A percentile compares a stretch with the other conserved stretches of the same genome.
Conservation (phyloP, 2,113 vertebrate genomes). For the Clarias gariepinus region DNA sequence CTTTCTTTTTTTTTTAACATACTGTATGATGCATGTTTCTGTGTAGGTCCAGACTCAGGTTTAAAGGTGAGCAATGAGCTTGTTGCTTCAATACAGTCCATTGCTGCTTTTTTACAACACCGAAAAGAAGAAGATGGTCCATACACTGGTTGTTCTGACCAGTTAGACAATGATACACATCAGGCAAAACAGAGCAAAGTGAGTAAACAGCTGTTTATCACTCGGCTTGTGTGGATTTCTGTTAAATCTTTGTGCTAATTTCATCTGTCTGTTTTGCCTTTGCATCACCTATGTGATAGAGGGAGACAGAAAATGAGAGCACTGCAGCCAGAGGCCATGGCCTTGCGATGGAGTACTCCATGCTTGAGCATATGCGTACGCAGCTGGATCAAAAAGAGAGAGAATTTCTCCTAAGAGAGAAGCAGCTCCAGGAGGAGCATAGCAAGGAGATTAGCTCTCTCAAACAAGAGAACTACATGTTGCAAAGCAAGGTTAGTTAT, state of each 20-base stretch:
- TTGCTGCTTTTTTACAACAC: slow-evolving; percentile 64
- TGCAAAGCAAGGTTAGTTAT: slow-evolving; percentile 83
- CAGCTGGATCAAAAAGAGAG: slow-evolving; percentile 74
- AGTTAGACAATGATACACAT: slow-evolving; percentile 15
- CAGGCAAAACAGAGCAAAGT: slow-evolving; percentile 7
- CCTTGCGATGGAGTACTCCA: slow-evolving; percentile 62
- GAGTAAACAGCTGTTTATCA: slow-evolving; percentile 20
- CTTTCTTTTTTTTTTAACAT: not conserved
- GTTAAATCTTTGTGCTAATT: not conserved
- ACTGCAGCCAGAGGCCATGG: slow-evolving; percentile 23
- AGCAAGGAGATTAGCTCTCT: slow-evolving; percentile 75
- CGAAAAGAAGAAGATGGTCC: slow-evolving; percentile 58
- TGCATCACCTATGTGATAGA: not conserved
- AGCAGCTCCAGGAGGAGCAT: slow-evolving; percentile 70
- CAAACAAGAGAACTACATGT: slow-evolving; percentile 84
- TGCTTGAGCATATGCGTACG: slow-evolving; percentile 69
- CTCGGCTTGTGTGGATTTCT: not conserved
- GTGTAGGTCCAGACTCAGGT: slow-evolving; percentile 50
- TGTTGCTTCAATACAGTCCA: slow-evolving; percentile 67
- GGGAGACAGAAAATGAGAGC: slow-evolving; percentile 34
- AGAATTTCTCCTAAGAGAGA: slow-evolving; percentile 65
- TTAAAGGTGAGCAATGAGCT: slow-evolving; percentile 74
- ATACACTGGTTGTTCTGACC: slow-evolving; percentile 18
- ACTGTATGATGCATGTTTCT: not conserved
- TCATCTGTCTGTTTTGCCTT: not conserved